A percentile compares a stretch with the other conserved stretches of the same genome.
phyloP scores from a whole-genome alignment of 2,797 vertebrate genomes.

The Sus cebifrons region DNA sequence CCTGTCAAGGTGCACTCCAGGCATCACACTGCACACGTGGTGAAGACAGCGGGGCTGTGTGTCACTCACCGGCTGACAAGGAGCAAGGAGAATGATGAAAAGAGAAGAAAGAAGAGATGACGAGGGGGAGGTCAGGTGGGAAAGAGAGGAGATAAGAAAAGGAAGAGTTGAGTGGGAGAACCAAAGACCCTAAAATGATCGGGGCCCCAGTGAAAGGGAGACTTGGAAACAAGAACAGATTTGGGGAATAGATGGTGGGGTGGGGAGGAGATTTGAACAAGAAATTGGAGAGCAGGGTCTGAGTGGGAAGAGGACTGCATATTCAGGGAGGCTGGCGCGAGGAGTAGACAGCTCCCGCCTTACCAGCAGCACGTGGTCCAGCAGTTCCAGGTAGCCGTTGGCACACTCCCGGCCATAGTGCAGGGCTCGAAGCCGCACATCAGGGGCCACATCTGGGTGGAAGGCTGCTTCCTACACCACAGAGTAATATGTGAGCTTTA shows the following conservation, averaged over 20 bases:
- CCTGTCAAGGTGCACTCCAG: conserved; percentile 61
- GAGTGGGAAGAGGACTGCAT: not conserved
- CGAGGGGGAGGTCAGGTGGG: conserved; percentile 56
- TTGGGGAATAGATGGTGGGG: not conserved
- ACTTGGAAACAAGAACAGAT: conserved; percentile 2
- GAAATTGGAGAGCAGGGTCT: not conserved
- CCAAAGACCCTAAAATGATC: not conserved
- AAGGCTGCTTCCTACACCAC: conserved; percentile 95
- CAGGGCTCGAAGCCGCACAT: conserved; percentile 95
- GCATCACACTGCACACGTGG: conserved; percentile 65
- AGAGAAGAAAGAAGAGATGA: conserved; percentile 60
- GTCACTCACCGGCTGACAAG: conserved; percentile 94
- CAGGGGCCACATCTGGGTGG: conserved; percentile 95
- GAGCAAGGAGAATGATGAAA: conserved; percentile 71
- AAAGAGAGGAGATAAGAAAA: conserved; percentile 61
- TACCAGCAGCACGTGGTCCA: conserved; percentile 98
- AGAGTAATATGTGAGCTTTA: not conserved
- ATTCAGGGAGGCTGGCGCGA: not conserved
- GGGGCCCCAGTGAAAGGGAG: not conserved
- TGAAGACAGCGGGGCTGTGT: conserved; percentile 65
- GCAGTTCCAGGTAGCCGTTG: conserved; percentile 96
- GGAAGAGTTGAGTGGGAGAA: not conserved
- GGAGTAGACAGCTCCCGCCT: conserved; percentile 79
- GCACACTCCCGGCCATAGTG: conserved; percentile 97
- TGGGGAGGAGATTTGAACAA: not conserved